Conservation (phyloP, 1,140 invertebrate genomes). For the Radopholus similis region DNA sequence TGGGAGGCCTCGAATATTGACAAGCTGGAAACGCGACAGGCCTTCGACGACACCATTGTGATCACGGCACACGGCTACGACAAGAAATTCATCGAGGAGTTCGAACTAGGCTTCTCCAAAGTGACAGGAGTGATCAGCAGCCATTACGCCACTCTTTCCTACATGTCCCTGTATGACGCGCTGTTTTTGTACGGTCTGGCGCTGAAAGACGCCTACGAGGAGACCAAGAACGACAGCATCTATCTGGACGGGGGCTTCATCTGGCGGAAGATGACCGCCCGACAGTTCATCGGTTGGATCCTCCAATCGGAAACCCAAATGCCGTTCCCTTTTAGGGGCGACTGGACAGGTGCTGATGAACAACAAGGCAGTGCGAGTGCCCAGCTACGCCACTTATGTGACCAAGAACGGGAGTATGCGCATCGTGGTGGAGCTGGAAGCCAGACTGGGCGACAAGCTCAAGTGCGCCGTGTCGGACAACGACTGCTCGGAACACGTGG, state of each 20-base stretch:
- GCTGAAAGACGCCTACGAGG: constrained; percentile 56
- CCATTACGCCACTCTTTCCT: constrained; percentile 56
- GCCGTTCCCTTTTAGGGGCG: constrained; percentile 31
- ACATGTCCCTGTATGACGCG: constrained; percentile 59
- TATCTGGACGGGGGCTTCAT: constrained; percentile 50
- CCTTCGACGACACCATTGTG: constrained; percentile 55
- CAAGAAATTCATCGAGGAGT: constrained; percentile 59
- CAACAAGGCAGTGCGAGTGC: constrained; percentile 59
- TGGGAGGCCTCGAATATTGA: constrained; percentile 58
- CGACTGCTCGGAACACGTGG: constrained; percentile 57
- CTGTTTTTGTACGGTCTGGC: constrained; percentile 57
- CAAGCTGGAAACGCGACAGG: constrained; percentile 50
- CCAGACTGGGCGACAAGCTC: constrained; percentile 46
- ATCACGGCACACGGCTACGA: constrained; percentile 59
- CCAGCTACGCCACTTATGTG: constrained; percentile 54
- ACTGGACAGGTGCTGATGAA: constrained; percentile 59
- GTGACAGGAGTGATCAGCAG: constrained; percentile 53
- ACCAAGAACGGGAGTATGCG: constrained; percentile 51
- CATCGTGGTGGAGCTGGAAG: constrained; percentile 57
- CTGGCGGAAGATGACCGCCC: constrained; percentile 58
- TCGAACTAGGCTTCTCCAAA: constrained; percentile 50
- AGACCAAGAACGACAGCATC: constrained; percentile 42
- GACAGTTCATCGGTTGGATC: constrained; percentile 54
- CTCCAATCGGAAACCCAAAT: neutral
- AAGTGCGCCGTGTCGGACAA: constrained; percentile 43